Evolutionary conservation across 2,888 invertebrate species (phyloP), one percentile per base, ranked within the genome.

Genomic region (Cryptocephalus moraei): DNA sequence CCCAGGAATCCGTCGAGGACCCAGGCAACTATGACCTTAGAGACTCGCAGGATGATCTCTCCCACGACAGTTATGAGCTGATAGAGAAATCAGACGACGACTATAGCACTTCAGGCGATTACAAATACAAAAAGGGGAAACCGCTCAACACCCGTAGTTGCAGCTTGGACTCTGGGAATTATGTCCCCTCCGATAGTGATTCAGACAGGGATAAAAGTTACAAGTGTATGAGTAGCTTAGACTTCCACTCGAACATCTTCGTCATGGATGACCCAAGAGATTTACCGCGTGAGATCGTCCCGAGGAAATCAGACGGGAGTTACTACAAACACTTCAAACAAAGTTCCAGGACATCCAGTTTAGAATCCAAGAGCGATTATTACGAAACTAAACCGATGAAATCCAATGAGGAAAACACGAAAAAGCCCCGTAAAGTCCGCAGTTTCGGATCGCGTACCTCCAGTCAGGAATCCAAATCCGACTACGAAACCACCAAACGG

Each of bases 41-140:
- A 41, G 83, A 81, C 54, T 89, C 89, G 9, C 89, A 89, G 67
- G 90, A 90, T 65, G 90, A 91, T 71, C 73, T 90, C 32, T 88
- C 90, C 33, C 90, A 91, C 67, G 91, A 91, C 67, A 90, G 89
- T 61, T 91, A 91, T 68, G 91, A 91, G 67, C 71, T 91, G 22
- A 73, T 90, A 51, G 89, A 90, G 66, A 84, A 85, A 63, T 83
- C 84, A 49, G 80, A 80, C 58, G 84, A 81, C 62, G 83, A 80
- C 61, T 75, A 70, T 49, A 73, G 75, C 50, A 65, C 66, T 31
- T 66, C 66, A 12, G 67, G 62, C 39, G 69, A 69, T 39, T 67
- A 62, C 41, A 67, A 66, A 47, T 64, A 67, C 49, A 65, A 64
- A 45, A 65, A 60, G 49, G 32, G 51, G 8, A 68, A 66, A 57